Conservation (phyloP, 2,113 vertebrate species). For the Otolemur garnettii region DNA sequence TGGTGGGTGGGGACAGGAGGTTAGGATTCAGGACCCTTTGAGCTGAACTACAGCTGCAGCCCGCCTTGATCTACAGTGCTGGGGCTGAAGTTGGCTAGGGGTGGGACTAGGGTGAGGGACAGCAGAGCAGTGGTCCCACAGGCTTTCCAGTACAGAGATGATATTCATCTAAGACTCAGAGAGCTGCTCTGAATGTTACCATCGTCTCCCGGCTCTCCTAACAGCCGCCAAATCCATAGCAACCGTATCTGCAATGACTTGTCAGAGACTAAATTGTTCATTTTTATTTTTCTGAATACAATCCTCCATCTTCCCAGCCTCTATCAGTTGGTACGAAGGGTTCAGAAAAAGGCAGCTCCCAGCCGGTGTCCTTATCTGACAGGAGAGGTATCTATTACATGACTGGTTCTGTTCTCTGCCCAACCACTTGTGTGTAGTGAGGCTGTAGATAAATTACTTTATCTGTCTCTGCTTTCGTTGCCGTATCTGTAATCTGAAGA, state of each 20-base stretch:
- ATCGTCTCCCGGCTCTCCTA: not conserved
- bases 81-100: not conserved
- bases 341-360: constrained; percentile 21
- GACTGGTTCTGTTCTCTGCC: constrained; percentile 6
- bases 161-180: not conserved
- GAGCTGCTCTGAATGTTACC: not conserved
- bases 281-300: not conserved
- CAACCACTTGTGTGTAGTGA: not conserved
- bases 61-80: not conserved
- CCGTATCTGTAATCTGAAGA: constrained; percentile 70
- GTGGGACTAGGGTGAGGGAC: not conserved
- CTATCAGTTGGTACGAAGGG: not conserved
- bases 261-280: not conserved
- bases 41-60: not conserved
- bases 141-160: not conserved
- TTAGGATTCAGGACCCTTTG: not conserved
- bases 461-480: constrained; percentile 65
- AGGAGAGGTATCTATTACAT: constrained; percentile 3
- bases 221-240: not conserved
- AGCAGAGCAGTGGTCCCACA: not conserved
- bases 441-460: constrained; percentile 53
- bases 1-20: not conserved
- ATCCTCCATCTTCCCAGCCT: not conserved
- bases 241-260: not conserved
- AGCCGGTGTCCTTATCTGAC: constrained; percentile 45